Percentiles rank a stretch among this genome's conserved stretches.
These are phyloP conservation scores for Hystrix brachyura DNA, from an alignment of 2,113 vertebrate genomes.

Conservation along the genomic window DNA sequence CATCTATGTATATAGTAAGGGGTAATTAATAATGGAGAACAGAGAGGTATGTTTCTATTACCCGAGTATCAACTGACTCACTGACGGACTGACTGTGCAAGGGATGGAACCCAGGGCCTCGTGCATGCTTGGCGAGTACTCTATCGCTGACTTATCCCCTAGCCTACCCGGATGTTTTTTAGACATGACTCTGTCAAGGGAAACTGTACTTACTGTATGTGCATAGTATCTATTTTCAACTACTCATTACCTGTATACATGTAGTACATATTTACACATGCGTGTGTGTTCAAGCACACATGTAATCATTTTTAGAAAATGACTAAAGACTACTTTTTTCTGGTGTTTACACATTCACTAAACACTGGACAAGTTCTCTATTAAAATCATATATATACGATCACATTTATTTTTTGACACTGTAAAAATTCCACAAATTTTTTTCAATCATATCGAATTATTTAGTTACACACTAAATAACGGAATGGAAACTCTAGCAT, in stretches of 20 bases:
- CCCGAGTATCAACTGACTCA: not conserved
- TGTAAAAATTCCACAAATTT: not conserved
- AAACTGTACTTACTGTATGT: not conserved
- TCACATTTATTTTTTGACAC: constrained; percentile 37
- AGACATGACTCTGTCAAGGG: not conserved
- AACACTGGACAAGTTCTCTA: constrained; percentile 18
- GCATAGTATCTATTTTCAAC: not conserved
- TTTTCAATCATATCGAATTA: not conserved
- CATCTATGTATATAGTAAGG: fast-evolving
- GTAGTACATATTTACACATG: not conserved
- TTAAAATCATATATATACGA: constrained; percentile 9
- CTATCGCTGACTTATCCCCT: not conserved
- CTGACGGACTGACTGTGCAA: not conserved
- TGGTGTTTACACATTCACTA: not conserved
- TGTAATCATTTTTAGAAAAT: not conserved
- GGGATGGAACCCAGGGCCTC: not conserved
- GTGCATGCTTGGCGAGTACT: not conserved
- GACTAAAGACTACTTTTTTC: not conserved
- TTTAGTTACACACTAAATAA: not conserved
- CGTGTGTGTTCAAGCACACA: not conserved
- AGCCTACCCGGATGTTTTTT: not conserved
- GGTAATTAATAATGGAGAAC: not conserved
- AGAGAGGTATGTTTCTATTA: not conserved
- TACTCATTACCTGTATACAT: not conserved
- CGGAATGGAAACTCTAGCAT: not conserved